phyloP scores from a whole-genome alignment of 2,888 invertebrate genomes.

The Heliconius aoede region DNA sequence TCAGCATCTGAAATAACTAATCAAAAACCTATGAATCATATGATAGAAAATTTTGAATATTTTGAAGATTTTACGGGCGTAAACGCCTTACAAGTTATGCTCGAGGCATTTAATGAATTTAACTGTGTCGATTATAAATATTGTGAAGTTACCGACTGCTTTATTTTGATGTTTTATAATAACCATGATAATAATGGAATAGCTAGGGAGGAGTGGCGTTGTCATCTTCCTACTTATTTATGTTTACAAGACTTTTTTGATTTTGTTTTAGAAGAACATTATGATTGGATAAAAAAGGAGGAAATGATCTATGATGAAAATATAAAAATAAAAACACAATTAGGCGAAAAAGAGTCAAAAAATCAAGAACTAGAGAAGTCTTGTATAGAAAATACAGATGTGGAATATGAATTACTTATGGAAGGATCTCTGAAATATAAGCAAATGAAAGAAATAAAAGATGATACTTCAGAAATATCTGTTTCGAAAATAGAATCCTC shows the following conservation, averaged over 20 bases:
- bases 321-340: constrained; percentile 54
- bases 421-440: constrained; percentile 75
- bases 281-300: constrained; percentile 76
- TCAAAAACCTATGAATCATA: constrained; percentile 60
- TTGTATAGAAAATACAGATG: constrained; percentile 65
- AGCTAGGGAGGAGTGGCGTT: constrained; percentile 73
- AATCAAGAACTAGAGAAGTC: constrained; percentile 55
- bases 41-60: constrained; percentile 73
- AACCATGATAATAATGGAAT: constrained; percentile 72
- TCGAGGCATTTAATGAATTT: constrained; percentile 68
- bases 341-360: constrained; percentile 57
- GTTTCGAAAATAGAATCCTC: constrained; percentile 46
- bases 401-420: constrained; percentile 68
- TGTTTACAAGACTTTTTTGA: constrained; percentile 83
- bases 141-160: constrained; percentile 74
- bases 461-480: constrained; percentile 47
- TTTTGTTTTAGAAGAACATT: constrained; percentile 77
- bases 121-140: constrained; percentile 78
- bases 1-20: constrained; percentile 73
- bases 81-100: constrained; percentile 66
- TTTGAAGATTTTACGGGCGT: constrained; percentile 72
- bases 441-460: constrained; percentile 56
- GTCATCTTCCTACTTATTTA: constrained; percentile 77
- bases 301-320: constrained; percentile 68
- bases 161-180: constrained; percentile 75